Percentiles rank a stretch among this genome's conserved stretches.
Conservation (phyloP, 2,113 vertebrate species). For the Telmatochromis sp. region DNA sequence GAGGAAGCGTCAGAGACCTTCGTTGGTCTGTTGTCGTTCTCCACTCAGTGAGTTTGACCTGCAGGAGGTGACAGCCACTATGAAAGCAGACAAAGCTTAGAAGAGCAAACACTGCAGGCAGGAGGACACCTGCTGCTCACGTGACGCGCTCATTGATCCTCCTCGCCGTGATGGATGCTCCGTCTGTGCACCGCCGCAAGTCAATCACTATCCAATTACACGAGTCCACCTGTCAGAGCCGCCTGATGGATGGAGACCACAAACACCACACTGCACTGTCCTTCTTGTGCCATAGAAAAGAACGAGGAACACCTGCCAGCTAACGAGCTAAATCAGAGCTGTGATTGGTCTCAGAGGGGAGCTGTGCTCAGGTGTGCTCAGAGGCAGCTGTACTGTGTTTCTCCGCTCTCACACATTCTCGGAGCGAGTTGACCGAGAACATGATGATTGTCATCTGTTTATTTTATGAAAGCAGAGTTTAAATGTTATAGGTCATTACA, state of each 20-base stretch:
- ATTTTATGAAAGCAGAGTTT: background rate
- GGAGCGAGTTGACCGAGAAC: background rate
- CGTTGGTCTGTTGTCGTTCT: background rate
- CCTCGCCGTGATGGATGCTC: conserved; percentile 82
- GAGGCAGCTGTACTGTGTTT: background rate
- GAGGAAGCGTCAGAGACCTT: background rate
- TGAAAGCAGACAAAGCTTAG: background rate
- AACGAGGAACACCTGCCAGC: background rate
- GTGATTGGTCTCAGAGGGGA: background rate
- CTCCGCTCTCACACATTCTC: background rate
- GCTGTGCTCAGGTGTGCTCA: background rate
- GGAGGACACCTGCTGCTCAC: conserved; percentile 44
- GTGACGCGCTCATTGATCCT: conserved; percentile 24
- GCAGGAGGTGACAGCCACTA: background rate
- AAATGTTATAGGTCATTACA: background rate
- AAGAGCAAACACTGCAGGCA: background rate
- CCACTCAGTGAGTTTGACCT: background rate
- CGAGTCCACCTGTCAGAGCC: conserved; percentile 79
- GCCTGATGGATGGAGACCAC: conserved; percentile 83
- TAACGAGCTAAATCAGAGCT: background rate
- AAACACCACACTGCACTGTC: conserved; percentile 18
- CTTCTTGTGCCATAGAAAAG: background rate
- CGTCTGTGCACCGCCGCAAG: conserved; percentile 77
- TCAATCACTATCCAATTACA: conserved; percentile 88
- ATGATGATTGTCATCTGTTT: background rate